Evolutionary conservation across 1,140 invertebrate species (phyloP), one percentile per base, ranked within the genome.

Genomic region (Neodiprion fabricii): DNA sequence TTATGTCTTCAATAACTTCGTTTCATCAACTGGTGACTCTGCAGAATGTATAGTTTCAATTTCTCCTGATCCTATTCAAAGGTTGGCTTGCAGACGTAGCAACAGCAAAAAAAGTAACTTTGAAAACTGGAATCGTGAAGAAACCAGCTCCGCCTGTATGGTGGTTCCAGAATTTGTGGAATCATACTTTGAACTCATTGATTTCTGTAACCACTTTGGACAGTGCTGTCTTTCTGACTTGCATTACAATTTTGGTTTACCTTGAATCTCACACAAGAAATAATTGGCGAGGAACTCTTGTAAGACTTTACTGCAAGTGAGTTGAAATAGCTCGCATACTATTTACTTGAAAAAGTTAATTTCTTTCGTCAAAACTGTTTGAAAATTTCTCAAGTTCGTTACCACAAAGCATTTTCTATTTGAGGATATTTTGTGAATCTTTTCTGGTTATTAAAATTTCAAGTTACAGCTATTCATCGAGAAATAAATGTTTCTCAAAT

Each of bases 41-140:
- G 28, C 28, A 1, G 28, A 50, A 72, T 12, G 12, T 72, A 72
- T 21, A 65, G 53, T n/a, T 28, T 65, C 53, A 12, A 8, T 53
- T 67, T 67, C 5, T 28, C 17, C 47, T 48, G 21, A 66, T 28
- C 72, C 40, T 67, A 53, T n/a, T 48, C 48, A 23, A 53, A 75
- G 74, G 53, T n/a, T 75, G 74, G 74, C 28, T 75, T 17, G 12
- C 49, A 48, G 71, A 75, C 68, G 67, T 40, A 61, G 61, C 69
- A 17, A 23, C 47, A 10, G 71, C 48, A 53, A 70, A 72, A 67
- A 75, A 70, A 28, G 69, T 50, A 65, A 50, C 61, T 50, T 5
- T 67, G 48, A 72, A 75, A 72, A 17, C 53, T 9, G 40, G 48
- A 47, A 0, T 53, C 9, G 21, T 53, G 40, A 65, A 70, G 40